Evolutionary conservation across 2,888 invertebrate species (phyloP).

Genomic region (Andrena bucephala): DNA sequence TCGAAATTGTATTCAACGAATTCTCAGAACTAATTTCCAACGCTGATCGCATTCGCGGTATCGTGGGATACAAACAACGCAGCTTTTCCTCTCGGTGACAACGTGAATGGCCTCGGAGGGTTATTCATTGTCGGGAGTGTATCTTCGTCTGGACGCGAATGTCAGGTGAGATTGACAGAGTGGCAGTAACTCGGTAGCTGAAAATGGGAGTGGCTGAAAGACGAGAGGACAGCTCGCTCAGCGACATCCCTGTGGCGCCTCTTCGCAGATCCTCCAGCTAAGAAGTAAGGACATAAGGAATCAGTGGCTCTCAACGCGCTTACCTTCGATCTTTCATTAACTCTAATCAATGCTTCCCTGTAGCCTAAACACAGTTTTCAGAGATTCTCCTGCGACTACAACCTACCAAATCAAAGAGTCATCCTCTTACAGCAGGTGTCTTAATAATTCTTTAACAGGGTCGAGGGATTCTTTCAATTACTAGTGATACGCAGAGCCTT

Average conservation of each 20-base stretch:
- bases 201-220: conserved; percentile 79
- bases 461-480: not conserved
- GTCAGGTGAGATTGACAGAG: conserved; percentile 70
- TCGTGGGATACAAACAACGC: conserved; percentile 43
- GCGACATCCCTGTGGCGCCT: conserved; percentile 77
- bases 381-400: not conserved
- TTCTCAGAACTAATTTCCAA: conserved; percentile 47
- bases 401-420: not conserved
- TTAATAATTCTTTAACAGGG: not conserved
- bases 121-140: conserved; percentile 61
- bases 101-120: conserved; percentile 56
- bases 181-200: conserved; percentile 78
- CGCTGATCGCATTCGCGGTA: conserved; percentile 51
- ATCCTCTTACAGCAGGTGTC: not conserved
- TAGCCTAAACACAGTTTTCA: not conserved
- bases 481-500: not conserved
- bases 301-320: conserved; percentile 69
- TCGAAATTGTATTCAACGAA: conserved; percentile 20
- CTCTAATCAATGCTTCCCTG: not conserved
- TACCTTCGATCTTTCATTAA: not conserved
- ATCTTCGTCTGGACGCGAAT: conserved; percentile 58
- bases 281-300: conserved; percentile 50
- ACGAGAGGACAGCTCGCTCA: conserved; percentile 77
- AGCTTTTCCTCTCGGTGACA: conserved; percentile 56
- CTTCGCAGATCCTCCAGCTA: conserved; percentile 58